phyloP scores from a whole-genome alignment of 2,797 vertebrate species.

The Alfaro cultratus region DNA sequence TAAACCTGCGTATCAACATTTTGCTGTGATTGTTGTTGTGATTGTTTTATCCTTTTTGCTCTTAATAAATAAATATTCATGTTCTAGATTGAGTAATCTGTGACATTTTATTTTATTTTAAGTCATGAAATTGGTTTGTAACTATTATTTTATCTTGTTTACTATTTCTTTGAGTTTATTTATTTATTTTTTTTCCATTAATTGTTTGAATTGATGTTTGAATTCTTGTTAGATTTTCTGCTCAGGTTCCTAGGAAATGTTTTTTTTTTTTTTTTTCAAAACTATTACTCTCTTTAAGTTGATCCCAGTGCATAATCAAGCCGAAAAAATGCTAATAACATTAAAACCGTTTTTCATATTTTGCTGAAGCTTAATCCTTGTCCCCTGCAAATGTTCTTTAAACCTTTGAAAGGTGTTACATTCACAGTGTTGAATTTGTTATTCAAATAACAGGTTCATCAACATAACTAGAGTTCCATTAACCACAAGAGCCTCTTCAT shows the following conservation, averaged over 20 bases:
- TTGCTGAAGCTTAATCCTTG: background rate
- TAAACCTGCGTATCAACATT: background rate
- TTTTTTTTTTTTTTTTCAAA: background rate
- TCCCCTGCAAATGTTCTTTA: background rate
- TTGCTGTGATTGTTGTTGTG: background rate
- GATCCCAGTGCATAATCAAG: background rate
- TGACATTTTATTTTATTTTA: background rate
- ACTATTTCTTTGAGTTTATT: background rate
- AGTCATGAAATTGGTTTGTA: background rate
- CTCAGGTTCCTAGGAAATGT: background rate
- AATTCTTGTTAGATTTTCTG: background rate
- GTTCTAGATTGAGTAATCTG: background rate
- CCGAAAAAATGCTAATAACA: background rate
- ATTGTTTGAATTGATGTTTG: background rate
- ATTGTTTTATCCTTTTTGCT: background rate
- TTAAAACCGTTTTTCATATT: background rate
- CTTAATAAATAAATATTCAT: background rate
- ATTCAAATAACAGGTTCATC: background rate
- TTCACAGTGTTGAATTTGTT: background rate
- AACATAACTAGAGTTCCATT: background rate
- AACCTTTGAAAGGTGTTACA: background rate
- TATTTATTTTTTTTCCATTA: background rate
- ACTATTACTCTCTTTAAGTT: background rate
- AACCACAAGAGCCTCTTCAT: background rate
- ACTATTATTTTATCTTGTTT: background rate